Percentiles rank a stretch among this genome's conserved stretches.
Evolutionary conservation across 2,797 vertebrate genomes (phyloP).

Genomic region (Parotocinclus haroldoi): DNA sequence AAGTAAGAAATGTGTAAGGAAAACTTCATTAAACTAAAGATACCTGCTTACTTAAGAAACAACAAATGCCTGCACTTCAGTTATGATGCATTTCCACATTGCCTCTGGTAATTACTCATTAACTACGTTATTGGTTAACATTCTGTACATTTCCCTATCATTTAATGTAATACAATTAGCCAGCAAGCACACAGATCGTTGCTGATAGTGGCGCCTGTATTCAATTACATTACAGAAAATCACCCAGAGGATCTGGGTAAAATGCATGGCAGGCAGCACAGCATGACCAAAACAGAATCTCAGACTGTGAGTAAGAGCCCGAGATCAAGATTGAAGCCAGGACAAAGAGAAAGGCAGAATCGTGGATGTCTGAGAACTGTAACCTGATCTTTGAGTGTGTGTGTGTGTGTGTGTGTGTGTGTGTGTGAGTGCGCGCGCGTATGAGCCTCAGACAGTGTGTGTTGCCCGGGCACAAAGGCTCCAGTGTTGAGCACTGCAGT

Average conservation of each 20-base stretch:
- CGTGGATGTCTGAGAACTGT: conserved; percentile 47
- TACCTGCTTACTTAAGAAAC: too few species aligned
- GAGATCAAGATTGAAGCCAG: conserved; percentile 31
- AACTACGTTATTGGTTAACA: not conserved
- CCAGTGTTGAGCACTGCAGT: conserved; percentile 28
- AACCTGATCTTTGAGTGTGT: conserved; percentile 56
- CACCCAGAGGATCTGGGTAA: conserved; percentile 21
- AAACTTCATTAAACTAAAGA: too few species aligned
- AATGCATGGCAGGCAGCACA: conserved; percentile 43
- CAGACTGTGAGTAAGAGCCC: conserved; percentile 29
- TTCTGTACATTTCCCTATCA: not conserved
- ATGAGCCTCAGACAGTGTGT: conserved; percentile 33
- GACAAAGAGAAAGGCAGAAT: conserved; percentile 29
- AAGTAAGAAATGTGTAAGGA: too few species aligned
- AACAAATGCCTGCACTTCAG: too few species aligned
- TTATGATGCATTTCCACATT: too few species aligned
- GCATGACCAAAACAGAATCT: conserved; percentile 34
- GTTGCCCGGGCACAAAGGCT: conserved; percentile 36
- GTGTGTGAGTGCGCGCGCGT: conserved; percentile 32
- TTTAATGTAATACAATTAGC: not conserved
- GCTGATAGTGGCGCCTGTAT: conserved; percentile 58
- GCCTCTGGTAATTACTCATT: not conserved
- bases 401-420: conserved; percentile 29
- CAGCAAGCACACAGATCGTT: conserved; percentile 8
- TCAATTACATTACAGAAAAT: conserved; percentile 25